Percentiles rank a stretch among this genome's conserved stretches.
phyloP scores from a whole-genome alignment of 2,113 vertebrate species.

The Silurus glanis region DNA sequence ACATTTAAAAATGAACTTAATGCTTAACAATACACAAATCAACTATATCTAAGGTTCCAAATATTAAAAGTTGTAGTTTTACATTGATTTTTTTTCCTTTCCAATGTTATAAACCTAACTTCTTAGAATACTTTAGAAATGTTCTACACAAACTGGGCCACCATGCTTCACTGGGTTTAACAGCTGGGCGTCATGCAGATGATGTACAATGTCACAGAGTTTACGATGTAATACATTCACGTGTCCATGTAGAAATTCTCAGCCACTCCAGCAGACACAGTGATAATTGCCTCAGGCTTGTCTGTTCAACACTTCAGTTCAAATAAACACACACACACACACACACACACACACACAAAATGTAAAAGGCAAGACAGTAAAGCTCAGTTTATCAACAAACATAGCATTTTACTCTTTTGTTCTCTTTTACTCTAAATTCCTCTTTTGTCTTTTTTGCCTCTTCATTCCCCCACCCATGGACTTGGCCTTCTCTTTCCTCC shows the following conservation, averaged over 20 bases:
- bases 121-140: background rate
- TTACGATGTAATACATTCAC: background rate
- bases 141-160: background rate
- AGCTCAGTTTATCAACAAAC: background rate
- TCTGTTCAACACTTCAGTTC: background rate
- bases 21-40: background rate
- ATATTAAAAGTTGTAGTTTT: background rate
- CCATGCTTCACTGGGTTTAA: background rate
- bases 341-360: too few relatives aligned
- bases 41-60: background rate
- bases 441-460: background rate
- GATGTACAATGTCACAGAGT: background rate
- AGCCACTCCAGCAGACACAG: conserved; percentile 6
- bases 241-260: background rate
- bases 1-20: background rate
- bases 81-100: background rate
- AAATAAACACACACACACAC: background rate
- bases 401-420: background rate
- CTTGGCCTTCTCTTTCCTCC: conserved; percentile 11
- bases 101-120: background rate
- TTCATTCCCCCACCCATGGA: conserved; percentile 1
- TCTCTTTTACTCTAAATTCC: background rate
- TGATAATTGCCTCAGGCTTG: background rate
- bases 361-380: background rate
- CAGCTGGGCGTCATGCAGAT: background rate